These are phyloP conservation scores for Trachelus iudaicus DNA, from an alignment of 2,888 invertebrate genomes.

Conservation along the genomic window DNA sequence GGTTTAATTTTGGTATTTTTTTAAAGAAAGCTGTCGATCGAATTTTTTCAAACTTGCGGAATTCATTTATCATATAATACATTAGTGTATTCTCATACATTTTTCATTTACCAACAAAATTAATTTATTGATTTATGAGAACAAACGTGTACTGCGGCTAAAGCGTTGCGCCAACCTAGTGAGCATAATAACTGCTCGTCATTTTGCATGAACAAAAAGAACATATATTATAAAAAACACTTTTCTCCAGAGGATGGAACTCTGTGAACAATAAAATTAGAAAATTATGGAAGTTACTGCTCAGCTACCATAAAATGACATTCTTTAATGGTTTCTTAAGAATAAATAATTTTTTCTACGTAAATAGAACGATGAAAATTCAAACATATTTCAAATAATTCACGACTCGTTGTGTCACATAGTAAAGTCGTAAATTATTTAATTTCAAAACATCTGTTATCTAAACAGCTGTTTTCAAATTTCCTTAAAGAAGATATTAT, in stretches of 20 bases:
- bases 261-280: background rate
- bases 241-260: background rate
- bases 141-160: background rate
- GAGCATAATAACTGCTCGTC: background rate
- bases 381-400: no score
- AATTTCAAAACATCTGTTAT: no score
- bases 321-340: no score
- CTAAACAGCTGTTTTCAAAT: no score
- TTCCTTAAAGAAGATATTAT: no score
- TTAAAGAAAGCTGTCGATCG: background rate
- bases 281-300: background rate
- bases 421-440: no score
- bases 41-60: background rate
- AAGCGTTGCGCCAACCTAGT: background rate
- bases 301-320: background rate
- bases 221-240: background rate
- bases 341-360: no score
- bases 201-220: background rate
- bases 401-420: no score
- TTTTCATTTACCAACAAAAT: slow-evolving; percentile 3
- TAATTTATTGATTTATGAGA: background rate
- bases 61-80: background rate
- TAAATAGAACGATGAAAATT: no score
- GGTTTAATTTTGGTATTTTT: background rate
- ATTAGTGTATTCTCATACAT: slow-evolving; percentile 1